Base-by-base conservation (phyloP, 2,888 invertebrate genomes). In the Synanthedon vespiformis region DNA sequence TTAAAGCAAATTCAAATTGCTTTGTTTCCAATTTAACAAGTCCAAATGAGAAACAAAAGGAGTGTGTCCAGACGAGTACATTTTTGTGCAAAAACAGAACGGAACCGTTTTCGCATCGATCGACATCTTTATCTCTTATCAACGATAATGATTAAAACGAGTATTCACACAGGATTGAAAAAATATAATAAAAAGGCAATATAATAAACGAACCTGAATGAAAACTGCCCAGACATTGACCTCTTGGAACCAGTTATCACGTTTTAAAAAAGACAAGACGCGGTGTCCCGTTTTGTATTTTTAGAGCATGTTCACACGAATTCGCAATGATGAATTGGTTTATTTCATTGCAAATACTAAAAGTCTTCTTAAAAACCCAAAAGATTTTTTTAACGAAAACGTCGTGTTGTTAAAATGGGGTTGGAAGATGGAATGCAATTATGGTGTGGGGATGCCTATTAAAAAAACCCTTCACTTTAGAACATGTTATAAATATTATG, bases 171-270 rank as follows among this genome's bases (percentile, higher is more conserved):
- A 6, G 14, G 11, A 44, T 44, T 14, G 44, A 44, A 44, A 44
- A 13, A 44, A 34, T 14, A 44, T 11, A 44, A 44, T 13, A n/a
- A 44, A 44, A 14, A 18, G 5, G 22, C 22, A 1, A 22, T 18
- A 12, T n/a, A n/a, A n/a, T n/a, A n/a, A n/a, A n/a, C 22, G 4
- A 48, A 52, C 34, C 47, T 56, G 53, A 56, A 56, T 55, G 56
- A 55, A 48, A 52, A 52, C 51, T 53, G 14, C 51, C 40, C 40
- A 56, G 53, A 51, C 56, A 50, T 51, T 56, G 56, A 56, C 54
- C 56, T 49, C 51, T 49, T 27, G 50, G 40, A 53, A 56, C 55
- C 40, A 49, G 56, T 56, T 48, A 49, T 13, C 40, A 40, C 41
- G 49, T 48, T 48, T 18, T 40, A 34, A 50, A 54, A 50, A 50